Conservation (phyloP, 2,888 invertebrate genomes). For the Stictocephala bisonia region DNA sequence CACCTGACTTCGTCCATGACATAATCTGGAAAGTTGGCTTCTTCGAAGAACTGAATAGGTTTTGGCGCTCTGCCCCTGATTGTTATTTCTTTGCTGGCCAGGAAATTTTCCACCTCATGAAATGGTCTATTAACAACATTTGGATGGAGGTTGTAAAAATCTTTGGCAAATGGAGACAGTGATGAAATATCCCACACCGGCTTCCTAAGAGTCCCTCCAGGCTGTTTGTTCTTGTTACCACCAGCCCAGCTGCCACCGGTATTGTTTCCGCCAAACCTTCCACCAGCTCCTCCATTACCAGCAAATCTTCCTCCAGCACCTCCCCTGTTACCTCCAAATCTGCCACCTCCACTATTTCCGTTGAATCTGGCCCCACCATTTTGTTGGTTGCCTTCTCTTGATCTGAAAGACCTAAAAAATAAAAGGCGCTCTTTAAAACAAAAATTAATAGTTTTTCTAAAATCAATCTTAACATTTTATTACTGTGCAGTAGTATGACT, state of each 20-base stretch:
- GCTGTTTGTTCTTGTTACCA: conserved; percentile 64
- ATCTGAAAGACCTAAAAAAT: no score
- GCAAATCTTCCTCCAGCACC: conserved; percentile 25
- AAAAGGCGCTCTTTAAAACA: no score
- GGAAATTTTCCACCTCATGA: conserved; percentile 81
- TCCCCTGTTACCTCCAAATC: conserved; percentile 11
- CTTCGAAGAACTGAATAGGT: conserved; percentile 90
- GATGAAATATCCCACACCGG: conserved; percentile 87
- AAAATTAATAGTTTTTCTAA: no score
- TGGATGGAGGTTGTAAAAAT: conserved; percentile 89
- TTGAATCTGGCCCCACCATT: not conserved
- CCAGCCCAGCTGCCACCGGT: not conserved
- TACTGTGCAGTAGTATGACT: no score
- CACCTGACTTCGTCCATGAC: conserved; percentile 74
- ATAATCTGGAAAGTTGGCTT: conserved; percentile 87
- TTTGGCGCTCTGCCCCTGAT: conserved; percentile 87
- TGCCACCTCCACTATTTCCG: conserved; percentile 24
- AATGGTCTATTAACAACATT: conserved; percentile 72
- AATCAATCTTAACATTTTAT: no score
- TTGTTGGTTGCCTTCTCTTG: no score
- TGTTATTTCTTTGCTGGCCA: conserved; percentile 85
- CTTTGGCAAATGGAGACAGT: conserved; percentile 91
- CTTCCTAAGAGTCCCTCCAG: conserved; percentile 82
- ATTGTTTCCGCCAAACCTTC: not conserved
- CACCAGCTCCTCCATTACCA: conserved; percentile 27